These are phyloP conservation scores for Pterostichus niger DNA, from an alignment of 2,888 invertebrate genomes.

Conservation along the genomic window DNA sequence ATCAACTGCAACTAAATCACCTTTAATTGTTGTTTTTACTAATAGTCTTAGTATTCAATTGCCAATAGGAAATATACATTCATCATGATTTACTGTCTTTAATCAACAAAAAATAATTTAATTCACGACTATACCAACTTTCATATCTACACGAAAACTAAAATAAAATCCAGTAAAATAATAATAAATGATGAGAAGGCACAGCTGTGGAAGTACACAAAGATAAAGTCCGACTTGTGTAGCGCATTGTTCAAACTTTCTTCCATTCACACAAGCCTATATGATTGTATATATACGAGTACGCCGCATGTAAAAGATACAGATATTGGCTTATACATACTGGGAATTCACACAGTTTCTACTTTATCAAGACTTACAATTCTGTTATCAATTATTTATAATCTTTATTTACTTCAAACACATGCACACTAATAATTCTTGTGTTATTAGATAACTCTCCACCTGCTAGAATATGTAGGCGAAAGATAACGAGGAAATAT, in stretches of 20 bases:
- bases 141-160: not conserved
- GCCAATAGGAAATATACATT: too few species aligned
- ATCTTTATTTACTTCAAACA: not conserved
- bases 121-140: not conserved
- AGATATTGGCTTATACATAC: not conserved
- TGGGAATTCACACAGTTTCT: not conserved
- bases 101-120: not conserved
- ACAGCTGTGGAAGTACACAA: not conserved
- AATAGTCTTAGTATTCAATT: too few species aligned
- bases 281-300: not conserved
- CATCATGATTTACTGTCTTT: too few species aligned
- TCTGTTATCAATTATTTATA: not conserved
- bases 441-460: too few species aligned
- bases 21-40: too few species aligned
- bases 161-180: not conserved
- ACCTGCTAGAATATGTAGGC: too few species aligned
- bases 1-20: too few species aligned
- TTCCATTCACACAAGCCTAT: not conserved
- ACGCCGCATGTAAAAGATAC: not conserved
- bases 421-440: too few species aligned
- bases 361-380: not conserved
- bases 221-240: not conserved
- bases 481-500: too few species aligned
- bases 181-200: conserved; percentile 1
- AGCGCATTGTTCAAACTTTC: not conserved